Base-by-base conservation (phyloP, 2,113 vertebrate species). In the Mystacornis crossleyi region DNA sequence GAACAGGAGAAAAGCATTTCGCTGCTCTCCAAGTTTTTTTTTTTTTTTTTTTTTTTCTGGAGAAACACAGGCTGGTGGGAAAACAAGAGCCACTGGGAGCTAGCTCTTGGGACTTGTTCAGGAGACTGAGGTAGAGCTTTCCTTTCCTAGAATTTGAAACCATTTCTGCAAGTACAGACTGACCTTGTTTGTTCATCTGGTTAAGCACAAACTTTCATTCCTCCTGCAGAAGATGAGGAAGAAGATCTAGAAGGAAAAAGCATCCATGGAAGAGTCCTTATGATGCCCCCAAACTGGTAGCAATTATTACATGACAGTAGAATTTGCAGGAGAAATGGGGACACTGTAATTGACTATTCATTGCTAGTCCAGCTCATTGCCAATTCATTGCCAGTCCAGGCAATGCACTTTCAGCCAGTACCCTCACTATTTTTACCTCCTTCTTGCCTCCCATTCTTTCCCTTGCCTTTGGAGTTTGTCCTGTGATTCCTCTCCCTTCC, bases 11-110 rank as follows among this genome's bases (percentile, higher is more conserved):
- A 86, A 48, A 33, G 5, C 3, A 43, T 48, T 75, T 69, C 0
- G 0, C 60, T 58, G 28, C 36, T 73, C 19, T 65, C 42, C 21
- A 47, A 45, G 7, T 3, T 0, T 1, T 24, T 38, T 38, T 14
- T 21, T 79, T 45, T 6, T 34, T 3, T 0, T 1, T 24, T 38
- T 38, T 14, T 21, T 79, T 45, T 6, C 38, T 55, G 43, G 33
- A 71, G 14, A 64, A 64, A 34, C 18, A 26, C 43, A 33, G 0
- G 2, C 12, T 14, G 3, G 18, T 65, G 8, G 18, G 17, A 31
- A 33, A 55, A 19, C n/a, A 89, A 61, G 51, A 81, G 20, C 8
- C 24, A 66, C 18, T 1, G 2, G 24, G 34, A 81, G 3, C 3
- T 31, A 18, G 14, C 12, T 66, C 79, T 48, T 2, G 4, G 38